Evolutionary conservation across 2,113 vertebrate species (phyloP), one percentile per base, ranked within the genome.

Genomic region (Eclectus roratus): DNA sequence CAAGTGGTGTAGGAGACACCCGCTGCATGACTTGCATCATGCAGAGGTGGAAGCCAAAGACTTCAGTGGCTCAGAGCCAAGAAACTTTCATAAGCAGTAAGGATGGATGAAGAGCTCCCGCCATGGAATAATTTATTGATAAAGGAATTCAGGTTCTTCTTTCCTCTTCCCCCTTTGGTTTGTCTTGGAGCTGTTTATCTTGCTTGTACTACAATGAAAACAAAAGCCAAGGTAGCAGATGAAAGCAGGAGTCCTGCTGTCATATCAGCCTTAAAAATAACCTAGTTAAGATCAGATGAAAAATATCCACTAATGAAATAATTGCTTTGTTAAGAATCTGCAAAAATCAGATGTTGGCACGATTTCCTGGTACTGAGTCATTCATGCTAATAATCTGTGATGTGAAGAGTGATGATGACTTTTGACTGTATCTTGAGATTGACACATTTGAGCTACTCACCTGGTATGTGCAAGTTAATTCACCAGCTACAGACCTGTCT

Each of bases 221-320:
- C 74, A 91, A 93, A 88, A 64, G 50, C 19, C 21, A 35, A 58
- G 64, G 55, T 33, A 91, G 69, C n/a, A 89, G 80, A 94, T 89
- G 72, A 94, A 94, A 88, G 73, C 73, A 50, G 35, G 28, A 79
- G 14, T 74, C 80, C 69, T 87, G 56, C 85, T 91, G 68, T 90
- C 49, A 87, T 11, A 81, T 71, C 56, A 81, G 49, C 53, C 41
- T 74, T 94, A 81, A 92, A 95, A 93, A 91, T 74, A 89, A 77
- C 46, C 21, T 84, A 60, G 21, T 55, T 85, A 84, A 76, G 53
- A 89, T 93, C 56, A 79, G 83, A 74, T 64, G 21, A 91, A 86
- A 97, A 96, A 65, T 80, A n/a, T 53, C 44, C 80, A 64, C 56
- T 96, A 94, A 95, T 91, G 61, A 96, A 97, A 85, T 93, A 96